A percentile compares a stretch with the other conserved stretches of the same genome.
phyloP scores from a whole-genome alignment of 2,797 vertebrate genomes.

The Sciaenops ocellatus region DNA sequence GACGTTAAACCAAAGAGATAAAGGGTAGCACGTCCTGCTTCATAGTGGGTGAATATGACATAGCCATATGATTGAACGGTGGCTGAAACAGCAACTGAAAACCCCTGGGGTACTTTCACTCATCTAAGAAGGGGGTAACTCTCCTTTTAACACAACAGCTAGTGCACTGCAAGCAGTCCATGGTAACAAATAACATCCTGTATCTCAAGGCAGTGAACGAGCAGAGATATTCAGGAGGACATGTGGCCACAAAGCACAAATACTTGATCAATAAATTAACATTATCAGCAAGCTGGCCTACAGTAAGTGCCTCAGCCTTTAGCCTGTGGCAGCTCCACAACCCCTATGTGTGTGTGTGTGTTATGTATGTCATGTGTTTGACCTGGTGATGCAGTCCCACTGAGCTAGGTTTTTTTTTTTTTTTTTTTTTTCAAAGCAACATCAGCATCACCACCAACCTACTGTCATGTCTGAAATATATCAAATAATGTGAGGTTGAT shows the following conservation, averaged over 20 bases:
- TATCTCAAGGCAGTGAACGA: slow-evolving; percentile 4
- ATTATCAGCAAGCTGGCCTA: slow-evolving; percentile 36
- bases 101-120: background rate
- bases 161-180: slow-evolving; percentile 1
- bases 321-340: slow-evolving; percentile 38
- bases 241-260: slow-evolving; percentile 8
- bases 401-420: slow-evolving; percentile 24
- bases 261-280: slow-evolving; percentile 25
- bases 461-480: background rate
- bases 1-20: background rate
- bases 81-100: slow-evolving; percentile 28
- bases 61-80: background rate
- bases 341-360: slow-evolving; percentile 23
- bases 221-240: slow-evolving; percentile 17
- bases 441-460: slow-evolving; percentile 3
- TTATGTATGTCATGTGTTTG: slow-evolving; percentile 68
- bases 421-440: background rate
- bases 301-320: background rate
- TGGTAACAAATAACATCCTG: slow-evolving; percentile 12
- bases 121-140: too few species aligned
- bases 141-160: background rate
- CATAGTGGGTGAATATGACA: slow-evolving; percentile 7
- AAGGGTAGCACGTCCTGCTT: slow-evolving; percentile 19
- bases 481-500: slow-evolving; percentile 7
- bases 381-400: slow-evolving; percentile 49